phyloP scores from a whole-genome alignment of 2,113 vertebrate genomes.

The Rutilus rutilus region DNA sequence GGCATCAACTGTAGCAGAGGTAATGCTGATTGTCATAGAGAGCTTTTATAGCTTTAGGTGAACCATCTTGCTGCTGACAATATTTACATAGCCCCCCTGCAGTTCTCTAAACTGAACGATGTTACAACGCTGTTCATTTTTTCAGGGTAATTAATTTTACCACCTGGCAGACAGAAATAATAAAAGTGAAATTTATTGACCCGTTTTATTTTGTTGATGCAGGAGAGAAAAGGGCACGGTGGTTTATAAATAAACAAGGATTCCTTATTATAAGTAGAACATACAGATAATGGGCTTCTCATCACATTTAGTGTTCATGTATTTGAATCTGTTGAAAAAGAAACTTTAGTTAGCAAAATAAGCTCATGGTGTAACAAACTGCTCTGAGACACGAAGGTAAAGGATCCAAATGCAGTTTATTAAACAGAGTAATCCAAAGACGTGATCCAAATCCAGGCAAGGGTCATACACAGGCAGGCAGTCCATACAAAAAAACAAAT shows the following conservation, averaged over 20 bases:
- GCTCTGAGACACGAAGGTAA: too few relatives aligned
- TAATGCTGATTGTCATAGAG: conserved; percentile 29
- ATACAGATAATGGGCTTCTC: background rate
- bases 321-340: background rate
- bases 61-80: conserved; percentile 18
- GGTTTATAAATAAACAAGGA: background rate
- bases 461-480: too few relatives aligned
- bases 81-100: conserved; percentile 44
- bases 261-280: background rate
- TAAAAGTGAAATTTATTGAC: conserved; percentile 33
- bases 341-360: background rate
- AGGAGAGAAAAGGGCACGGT: background rate
- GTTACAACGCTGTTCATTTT: conserved; percentile 28
- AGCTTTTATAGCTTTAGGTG: conserved; percentile 46
- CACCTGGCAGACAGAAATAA: conserved; percentile 42
- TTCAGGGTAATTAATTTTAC: conserved; percentile 47
- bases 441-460: too few relatives aligned
- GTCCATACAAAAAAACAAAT: too few relatives aligned
- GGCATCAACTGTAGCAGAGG: conserved; percentile 28
- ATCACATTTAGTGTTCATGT: background rate
- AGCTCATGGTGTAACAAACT: background rate
- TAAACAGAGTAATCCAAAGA: too few relatives aligned
- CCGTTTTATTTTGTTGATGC: background rate
- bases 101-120: conserved; percentile 26
- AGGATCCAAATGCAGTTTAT: too few relatives aligned